Evolutionary conservation across 2,888 invertebrate genomes (phyloP), one percentile per base, ranked within the genome.

Genomic region (Trichopoda pennipes): DNA sequence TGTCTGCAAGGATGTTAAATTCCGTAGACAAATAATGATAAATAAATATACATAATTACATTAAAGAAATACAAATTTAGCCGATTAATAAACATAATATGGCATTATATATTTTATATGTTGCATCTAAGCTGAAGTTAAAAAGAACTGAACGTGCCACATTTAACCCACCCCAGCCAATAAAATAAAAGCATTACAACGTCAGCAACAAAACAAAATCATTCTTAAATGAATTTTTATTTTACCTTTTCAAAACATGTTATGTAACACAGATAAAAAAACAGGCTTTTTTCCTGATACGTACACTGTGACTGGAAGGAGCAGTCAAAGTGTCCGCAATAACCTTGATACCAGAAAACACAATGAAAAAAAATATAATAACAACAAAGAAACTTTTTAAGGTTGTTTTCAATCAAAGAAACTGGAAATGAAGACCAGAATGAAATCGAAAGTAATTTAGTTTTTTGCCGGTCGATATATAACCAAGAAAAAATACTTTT

Each of bases 331-430:
- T 60, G 53, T 12, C 64, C 28, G 9, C 21, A 53, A 64, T 16
- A 77, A 74, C 81, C 81, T 78, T 78, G 81, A 73, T 68, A 72
- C 42, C 21, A 63, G 14, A 63, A 80, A 58, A 49, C 35, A 60
- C 55, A 51, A 38, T 17, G 12, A 47, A 19, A 49, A 63, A 49
- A 64, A 47, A 19, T 1, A 21, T 6, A 47, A 38, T 32, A 61
- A 68, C 55, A 73, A 53, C 69, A 64, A 78, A 35, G 63, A 72
- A 49, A 51, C 47, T 28, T 58, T 10, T 68, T 21, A 19, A 60
- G 21, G 44, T 53, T 56, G 32, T 49, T 55, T 68, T 56, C 17
- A 53, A 53, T 49, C 21, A 74, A n/a, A 42, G 17, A 58, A 72
- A 78, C 77, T 53, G 73, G 63, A 69, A 58, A 47, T 58, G 64